A percentile compares a stretch with the other conserved stretches of the same genome.
phyloP scores from a whole-genome alignment of 2,113 vertebrate genomes.

The Ammodytes dubius region DNA sequence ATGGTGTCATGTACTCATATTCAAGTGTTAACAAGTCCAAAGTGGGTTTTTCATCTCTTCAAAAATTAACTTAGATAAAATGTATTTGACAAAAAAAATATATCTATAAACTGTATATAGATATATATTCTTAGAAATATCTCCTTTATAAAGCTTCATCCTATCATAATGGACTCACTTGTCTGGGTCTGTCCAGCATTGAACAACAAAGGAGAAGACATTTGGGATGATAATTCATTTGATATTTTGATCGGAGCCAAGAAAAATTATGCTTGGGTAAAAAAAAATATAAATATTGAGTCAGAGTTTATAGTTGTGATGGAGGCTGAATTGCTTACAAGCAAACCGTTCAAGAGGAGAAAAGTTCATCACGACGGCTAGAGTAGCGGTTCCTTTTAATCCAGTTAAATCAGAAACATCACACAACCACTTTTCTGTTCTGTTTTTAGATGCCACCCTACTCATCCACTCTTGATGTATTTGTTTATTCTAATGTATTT shows the following conservation, averaged over 20 bases:
- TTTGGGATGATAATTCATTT: background rate
- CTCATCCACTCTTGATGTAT: constrained; percentile 67
- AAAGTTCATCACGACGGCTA: constrained; percentile 14
- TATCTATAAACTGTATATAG: constrained; percentile 1
- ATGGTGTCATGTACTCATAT: constrained; percentile 78
- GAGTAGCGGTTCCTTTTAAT: constrained; percentile 48
- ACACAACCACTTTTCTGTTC: constrained; percentile 46
- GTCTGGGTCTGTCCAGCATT: constrained; percentile 22
- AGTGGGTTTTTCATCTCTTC: constrained; percentile 65
- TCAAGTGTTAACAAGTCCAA: constrained; percentile 73
- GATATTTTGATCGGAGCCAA: constrained; percentile 1
- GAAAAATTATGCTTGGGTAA: constrained; percentile 5
- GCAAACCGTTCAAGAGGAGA: constrained; percentile 44
- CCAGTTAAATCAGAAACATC: constrained; percentile 56
- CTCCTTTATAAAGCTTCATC: constrained; percentile 57
- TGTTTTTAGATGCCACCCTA: constrained; percentile 46
- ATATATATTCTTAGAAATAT: constrained; percentile 60
- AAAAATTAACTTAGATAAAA: constrained; percentile 65
- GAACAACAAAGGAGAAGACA: constrained; percentile 40
- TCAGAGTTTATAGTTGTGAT: constrained; percentile 18
- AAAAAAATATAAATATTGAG: background rate
- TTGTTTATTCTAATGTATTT: constrained; percentile 74
- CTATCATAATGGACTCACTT: constrained; percentile 21
- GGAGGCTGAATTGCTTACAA: constrained; percentile 31
- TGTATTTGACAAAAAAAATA: constrained; percentile 57